Conservation (phyloP, 2,797 vertebrate species). For the Linurgus olivaceus region DNA sequence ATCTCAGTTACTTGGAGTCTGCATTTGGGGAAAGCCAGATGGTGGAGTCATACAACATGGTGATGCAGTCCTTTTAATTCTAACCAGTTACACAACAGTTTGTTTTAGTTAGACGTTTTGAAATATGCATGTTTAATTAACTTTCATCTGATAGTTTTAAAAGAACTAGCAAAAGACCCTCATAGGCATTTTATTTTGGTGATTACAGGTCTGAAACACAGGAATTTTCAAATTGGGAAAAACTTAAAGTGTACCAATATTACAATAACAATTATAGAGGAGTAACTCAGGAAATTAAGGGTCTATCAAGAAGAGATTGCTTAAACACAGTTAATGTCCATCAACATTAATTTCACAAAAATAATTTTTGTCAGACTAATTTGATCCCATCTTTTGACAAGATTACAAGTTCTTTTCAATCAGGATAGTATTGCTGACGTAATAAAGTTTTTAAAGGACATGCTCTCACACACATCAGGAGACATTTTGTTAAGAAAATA, state of each 20-base stretch:
- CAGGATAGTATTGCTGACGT: neutral
- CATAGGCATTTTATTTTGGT: neutral
- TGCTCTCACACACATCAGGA: neutral
- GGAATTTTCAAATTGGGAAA: neutral
- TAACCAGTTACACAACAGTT: neutral
- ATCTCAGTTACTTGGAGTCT: neutral
- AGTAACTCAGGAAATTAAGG: neutral
- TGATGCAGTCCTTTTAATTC: neutral
- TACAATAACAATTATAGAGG: too few species aligned
- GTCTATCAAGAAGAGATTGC: neutral
- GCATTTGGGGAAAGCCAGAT: neutral
- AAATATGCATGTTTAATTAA: neutral
- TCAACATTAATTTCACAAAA: neutral
- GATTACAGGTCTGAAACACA: neutral
- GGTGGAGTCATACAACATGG: neutral
- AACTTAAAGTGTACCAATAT: neutral
- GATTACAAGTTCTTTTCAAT: slow-evolving; percentile 11
- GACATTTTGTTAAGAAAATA: neutral
- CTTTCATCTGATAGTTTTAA: neutral
- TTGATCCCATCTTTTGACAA: slow-evolving; percentile 1
- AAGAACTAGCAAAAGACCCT: neutral
- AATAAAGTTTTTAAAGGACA: neutral
- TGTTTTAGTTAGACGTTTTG: neutral
- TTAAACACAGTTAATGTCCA: slow-evolving; percentile 6
- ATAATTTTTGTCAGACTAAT: slow-evolving; percentile 16